Evolutionary conservation across 1,140 invertebrate genomes (phyloP).

Genomic region (Limonius californicus): DNA sequence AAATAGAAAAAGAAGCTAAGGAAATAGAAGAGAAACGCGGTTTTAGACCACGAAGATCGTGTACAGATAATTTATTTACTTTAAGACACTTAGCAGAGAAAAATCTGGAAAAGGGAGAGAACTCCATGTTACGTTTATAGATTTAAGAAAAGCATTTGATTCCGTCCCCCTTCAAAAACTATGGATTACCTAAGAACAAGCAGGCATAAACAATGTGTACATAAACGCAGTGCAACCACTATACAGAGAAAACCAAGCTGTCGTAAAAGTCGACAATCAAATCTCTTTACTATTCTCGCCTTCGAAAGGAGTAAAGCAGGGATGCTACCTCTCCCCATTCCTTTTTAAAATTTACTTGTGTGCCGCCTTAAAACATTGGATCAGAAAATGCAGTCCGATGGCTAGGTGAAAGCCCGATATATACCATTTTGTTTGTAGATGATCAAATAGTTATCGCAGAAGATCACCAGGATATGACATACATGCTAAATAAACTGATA

Average conservation of each 20-base stretch:
- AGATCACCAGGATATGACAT: conserved; percentile 24
- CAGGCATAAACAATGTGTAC: background rate
- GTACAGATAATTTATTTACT: too few relatives aligned
- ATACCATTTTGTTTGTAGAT: conserved; percentile 20
- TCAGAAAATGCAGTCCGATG: conserved; percentile 16
- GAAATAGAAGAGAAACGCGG: too few relatives aligned
- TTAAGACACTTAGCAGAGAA: too few relatives aligned
- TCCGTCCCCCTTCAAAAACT: too few relatives aligned
- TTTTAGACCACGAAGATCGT: too few relatives aligned
- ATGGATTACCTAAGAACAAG: too few relatives aligned
- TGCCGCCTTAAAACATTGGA: background rate
- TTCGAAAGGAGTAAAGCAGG: conserved; percentile 8
- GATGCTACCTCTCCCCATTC: conserved; percentile 13
- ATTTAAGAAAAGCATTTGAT: too few relatives aligned
- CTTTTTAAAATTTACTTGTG: conserved; percentile 17
- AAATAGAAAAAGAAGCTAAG: too few relatives aligned
- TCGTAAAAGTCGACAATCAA: background rate
- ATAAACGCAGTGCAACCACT: background rate
- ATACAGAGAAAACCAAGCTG: background rate
- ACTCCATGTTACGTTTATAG: too few relatives aligned
- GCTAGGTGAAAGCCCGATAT: conserved; percentile 6
- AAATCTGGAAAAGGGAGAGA: too few relatives aligned
- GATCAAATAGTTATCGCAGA: conserved; percentile 25
- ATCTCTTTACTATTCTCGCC: background rate
- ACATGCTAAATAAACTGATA: conserved; percentile 24